Evolutionary conservation across 2,797 vertebrate genomes (phyloP), one percentile per base, ranked within the genome.

Genomic region (Austrolebias charrua): DNA sequence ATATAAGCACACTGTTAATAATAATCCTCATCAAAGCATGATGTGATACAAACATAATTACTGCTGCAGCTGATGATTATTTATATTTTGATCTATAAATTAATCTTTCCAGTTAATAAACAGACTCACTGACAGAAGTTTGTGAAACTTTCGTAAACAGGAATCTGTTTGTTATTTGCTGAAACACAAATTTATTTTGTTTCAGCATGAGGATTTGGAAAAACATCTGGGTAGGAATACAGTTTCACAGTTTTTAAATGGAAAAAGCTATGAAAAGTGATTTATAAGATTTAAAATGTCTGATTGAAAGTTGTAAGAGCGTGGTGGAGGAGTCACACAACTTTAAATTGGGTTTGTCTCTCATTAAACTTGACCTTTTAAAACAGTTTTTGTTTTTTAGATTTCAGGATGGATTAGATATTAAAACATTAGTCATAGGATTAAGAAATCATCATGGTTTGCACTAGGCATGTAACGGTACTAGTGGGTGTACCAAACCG

Each of bases 51-150:
- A 29, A 48, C 55, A 48, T 13, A 43, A 43, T 46, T 47, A 31
- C 6, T 61, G 5, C 15, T 13, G 15, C 43, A 61, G 19, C 20
- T 50, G 60, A 40, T 59, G 14, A 43, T 52, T 38, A 16, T 46
- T 62, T 59, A 49, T 33, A 50, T 49, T 16, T 60, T 56, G 4
- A 57, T 57, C 9, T 45, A 29, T 38, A 16, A 57, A 50, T 51
- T 51, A n/a, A 24, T 45, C 42, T 10, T 19, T 52, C 49, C n/a
- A 48, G 45, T 19, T 44, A n/a, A 18, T 46, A 35, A n/a, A 38
- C 51, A 60, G 47, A 4, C 20, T 40, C 33, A 40, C n/a, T n/a
- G n/a, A n/a, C 46, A 29, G 33, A 49, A 14, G 29, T 60, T 35
- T 10, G 3, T 50, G 16, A 60, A 50, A 60, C 33, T 18, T 12